phyloP scores from a whole-genome alignment of 2,113 vertebrate species.

The Muntiacus reevesi region DNA sequence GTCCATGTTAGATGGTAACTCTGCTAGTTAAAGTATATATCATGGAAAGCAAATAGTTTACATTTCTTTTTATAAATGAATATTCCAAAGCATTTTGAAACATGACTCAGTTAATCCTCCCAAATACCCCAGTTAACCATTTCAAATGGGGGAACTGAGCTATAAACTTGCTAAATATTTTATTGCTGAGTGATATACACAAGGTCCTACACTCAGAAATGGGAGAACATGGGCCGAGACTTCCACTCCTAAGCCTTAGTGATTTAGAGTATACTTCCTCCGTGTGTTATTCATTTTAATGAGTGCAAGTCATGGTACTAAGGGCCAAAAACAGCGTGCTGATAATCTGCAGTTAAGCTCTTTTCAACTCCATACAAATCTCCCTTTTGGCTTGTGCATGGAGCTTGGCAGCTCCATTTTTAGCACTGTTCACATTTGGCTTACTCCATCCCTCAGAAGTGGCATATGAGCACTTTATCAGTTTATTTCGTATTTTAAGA shows the following conservation, averaged over 20 bases:
- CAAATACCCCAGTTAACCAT: not conserved
- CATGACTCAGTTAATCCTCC: not conserved
- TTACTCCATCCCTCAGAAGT: conserved; percentile 52
- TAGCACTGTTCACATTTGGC: conserved; percentile 67
- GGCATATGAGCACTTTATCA: conserved; percentile 55
- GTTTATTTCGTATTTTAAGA: conserved; percentile 64
- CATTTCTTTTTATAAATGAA: not conserved
- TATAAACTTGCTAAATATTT: not conserved
- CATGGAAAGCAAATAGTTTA: not conserved
- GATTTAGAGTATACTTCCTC: not conserved
- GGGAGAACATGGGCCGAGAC: not conserved
- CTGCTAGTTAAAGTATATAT: not conserved
- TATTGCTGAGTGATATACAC: not conserved
- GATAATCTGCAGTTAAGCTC: conserved; percentile 72
- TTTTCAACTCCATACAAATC: conserved; percentile 70
- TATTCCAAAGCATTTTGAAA: not conserved
- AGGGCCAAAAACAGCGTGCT: conserved; percentile 52
- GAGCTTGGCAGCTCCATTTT: conserved; percentile 68
- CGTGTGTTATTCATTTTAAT: conserved; percentile 13
- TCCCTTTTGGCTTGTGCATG: conserved; percentile 70
- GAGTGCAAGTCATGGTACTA: not conserved
- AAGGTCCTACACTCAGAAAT: not conserved
- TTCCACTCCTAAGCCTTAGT: not conserved
- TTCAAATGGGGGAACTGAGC: not conserved
- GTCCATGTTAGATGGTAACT: not conserved